Base-by-base conservation (phyloP, 2,113 vertebrate species). In the Phalacrocorax aristotelis region DNA sequence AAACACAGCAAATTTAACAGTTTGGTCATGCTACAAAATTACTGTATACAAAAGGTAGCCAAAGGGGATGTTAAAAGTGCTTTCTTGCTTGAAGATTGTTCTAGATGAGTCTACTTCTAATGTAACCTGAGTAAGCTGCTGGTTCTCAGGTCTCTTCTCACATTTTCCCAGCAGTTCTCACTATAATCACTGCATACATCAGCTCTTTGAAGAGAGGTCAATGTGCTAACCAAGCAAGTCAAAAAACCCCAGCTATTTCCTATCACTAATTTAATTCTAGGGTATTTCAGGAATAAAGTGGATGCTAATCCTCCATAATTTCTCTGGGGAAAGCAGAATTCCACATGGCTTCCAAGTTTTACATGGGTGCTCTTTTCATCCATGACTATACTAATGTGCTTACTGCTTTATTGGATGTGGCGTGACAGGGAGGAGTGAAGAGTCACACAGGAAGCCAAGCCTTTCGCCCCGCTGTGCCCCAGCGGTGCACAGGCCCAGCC, bases 1-100 rank as follows among this genome's bases (percentile, higher is more conserved):
- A 98, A 98, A 97, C 93, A 96, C 96, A 97, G 92, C 97, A 97
- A 96, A 54, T 95, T 91, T 94, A 97, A 97, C 95, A 96, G 95
- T 89, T 97, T 98, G 90, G 90, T 97, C 97, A 98, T 97, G 97
- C 98, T 98, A 98, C 92, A 98, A 98, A 98, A 98, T 88, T 95
- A 95, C 72, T 93, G 82, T 91, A 97, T 98, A 97, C 58, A 97
- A 98, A 98, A 98, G 90, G 89, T 94, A 95, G 95, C 91, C 93
- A 94, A 87, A 89, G 94, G 83, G 94, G 95, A 93, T 96, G 79
- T 96, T 97, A 96, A 98, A 98, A 97, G 95, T 97, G 96, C 95
- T 97, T 87, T 96, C 96, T 96, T 97, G 81, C 92, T 97, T 97
- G 87, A 81, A 96, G 89, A 64, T 89, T 95, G 86, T 96, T 97